Evolutionary conservation across 2,797 vertebrate species (phyloP).

Genomic region (Sebastes glaucus): DNA sequence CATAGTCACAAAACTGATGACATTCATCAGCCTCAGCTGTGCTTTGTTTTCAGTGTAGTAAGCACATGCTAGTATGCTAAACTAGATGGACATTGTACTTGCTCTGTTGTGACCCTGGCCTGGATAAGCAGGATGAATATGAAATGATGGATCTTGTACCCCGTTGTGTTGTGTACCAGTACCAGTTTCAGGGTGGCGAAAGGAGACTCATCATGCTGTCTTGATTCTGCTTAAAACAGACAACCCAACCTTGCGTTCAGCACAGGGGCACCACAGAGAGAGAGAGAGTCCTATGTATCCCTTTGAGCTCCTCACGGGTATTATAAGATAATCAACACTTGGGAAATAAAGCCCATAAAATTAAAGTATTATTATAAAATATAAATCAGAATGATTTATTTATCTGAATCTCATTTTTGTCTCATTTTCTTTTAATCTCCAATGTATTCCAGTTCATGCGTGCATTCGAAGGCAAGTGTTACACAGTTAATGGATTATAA

Average conservation of each 20-base stretch:
- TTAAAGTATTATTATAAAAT: background rate
- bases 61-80: no score
- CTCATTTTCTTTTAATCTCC: background rate
- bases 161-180: background rate
- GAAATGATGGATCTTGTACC: background rate
- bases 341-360: background rate
- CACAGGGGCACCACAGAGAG: background rate
- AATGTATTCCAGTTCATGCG: background rate
- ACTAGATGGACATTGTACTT: no score
- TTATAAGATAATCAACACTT: background rate
- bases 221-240: background rate
- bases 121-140: background rate
- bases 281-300: background rate
- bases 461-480: background rate
- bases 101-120: background rate
- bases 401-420: background rate
- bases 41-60: no score
- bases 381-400: background rate
- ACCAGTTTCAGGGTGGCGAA: background rate
- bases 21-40: no score
- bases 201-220: background rate
- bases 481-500: constrained; percentile 5
- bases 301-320: background rate
- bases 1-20: no score
- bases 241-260: background rate